Evolutionary conservation across 2,113 vertebrate species (phyloP).

Genomic region (Tetrao urogallus): DNA sequence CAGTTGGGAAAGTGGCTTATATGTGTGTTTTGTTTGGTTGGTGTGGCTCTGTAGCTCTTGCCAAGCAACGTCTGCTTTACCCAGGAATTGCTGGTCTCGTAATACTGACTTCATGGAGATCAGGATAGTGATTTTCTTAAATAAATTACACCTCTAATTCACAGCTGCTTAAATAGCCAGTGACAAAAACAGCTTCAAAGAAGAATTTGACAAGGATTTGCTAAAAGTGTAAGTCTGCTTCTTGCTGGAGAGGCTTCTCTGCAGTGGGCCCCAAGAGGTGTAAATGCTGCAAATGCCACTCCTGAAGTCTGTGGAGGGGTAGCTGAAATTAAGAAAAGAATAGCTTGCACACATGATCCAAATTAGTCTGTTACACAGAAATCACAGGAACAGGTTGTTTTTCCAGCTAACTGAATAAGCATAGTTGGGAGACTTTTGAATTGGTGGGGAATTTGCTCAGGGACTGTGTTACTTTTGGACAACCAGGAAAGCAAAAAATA

Average conservation of each 20-base stretch:
- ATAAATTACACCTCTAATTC: neutral
- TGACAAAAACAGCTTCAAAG: neutral
- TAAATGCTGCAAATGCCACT: neutral
- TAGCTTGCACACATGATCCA: neutral
- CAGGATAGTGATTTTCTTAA: neutral
- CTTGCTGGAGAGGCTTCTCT: neutral
- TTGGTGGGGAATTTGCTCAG: neutral
- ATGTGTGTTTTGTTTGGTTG: neutral
- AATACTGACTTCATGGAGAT: neutral
- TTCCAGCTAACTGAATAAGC: neutral
- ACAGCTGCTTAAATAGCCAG: neutral
- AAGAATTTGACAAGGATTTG: neutral
- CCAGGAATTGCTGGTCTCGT: neutral
- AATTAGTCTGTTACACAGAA: neutral
- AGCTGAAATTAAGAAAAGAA: neutral
- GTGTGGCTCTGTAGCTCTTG: neutral
- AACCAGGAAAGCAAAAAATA: neutral
- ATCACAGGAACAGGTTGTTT: neutral
- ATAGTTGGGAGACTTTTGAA: neutral
- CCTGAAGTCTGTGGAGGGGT: neutral
- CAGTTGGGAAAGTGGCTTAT: neutral
- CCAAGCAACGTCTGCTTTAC: fast-evolving
- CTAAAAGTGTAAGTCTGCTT: neutral
- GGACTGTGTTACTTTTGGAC: neutral
- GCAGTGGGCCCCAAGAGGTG: fast-evolving